phyloP scores from a whole-genome alignment of 1,140 invertebrate species.

The Panagrolaimus sp. region DNA sequence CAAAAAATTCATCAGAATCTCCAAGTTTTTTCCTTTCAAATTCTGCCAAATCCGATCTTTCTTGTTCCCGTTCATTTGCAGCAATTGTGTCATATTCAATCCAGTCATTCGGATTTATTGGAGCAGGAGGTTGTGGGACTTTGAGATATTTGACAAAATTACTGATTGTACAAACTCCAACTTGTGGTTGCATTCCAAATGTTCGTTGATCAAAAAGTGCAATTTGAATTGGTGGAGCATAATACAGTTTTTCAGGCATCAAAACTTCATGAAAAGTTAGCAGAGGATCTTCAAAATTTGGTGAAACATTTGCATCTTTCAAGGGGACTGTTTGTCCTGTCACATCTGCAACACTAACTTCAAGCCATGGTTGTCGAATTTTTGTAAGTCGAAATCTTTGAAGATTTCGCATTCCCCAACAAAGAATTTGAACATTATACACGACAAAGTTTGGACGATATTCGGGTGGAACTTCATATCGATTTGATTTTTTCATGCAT shows the following conservation, averaged over 20 bases:
- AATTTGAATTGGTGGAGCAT: slow-evolving; percentile 63
- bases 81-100: slow-evolving; percentile 16
- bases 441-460: slow-evolving; percentile 39
- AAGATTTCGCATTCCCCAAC: slow-evolving; percentile 64
- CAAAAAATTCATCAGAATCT: slow-evolving; percentile 26
- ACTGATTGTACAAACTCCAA: slow-evolving; percentile 61
- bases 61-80: slow-evolving; percentile 37
- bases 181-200: slow-evolving; percentile 63
- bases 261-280: slow-evolving; percentile 63
- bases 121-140: not conserved
- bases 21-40: slow-evolving; percentile 15
- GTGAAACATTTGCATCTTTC: slow-evolving; percentile 61
- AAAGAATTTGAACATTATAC: slow-evolving; percentile 60
- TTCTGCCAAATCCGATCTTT: slow-evolving; percentile 20
- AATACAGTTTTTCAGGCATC: slow-evolving; percentile 62
- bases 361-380: slow-evolving; percentile 62
- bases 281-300: slow-evolving; percentile 62
- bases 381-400: slow-evolving; percentile 54
- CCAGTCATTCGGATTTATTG: not conserved
- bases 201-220: slow-evolving; percentile 62
- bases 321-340: slow-evolving; percentile 60
- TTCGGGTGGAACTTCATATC: slow-evolving; percentile 42
- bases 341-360: slow-evolving; percentile 63
- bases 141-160: slow-evolving; percentile 58
- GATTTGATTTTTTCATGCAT: slow-evolving; percentile 35